A percentile compares a stretch with the other conserved stretches of the same genome.
These are phyloP conservation scores for Orthosia incerta DNA, from an alignment of 2,888 invertebrate genomes.

Conservation along the genomic window DNA sequence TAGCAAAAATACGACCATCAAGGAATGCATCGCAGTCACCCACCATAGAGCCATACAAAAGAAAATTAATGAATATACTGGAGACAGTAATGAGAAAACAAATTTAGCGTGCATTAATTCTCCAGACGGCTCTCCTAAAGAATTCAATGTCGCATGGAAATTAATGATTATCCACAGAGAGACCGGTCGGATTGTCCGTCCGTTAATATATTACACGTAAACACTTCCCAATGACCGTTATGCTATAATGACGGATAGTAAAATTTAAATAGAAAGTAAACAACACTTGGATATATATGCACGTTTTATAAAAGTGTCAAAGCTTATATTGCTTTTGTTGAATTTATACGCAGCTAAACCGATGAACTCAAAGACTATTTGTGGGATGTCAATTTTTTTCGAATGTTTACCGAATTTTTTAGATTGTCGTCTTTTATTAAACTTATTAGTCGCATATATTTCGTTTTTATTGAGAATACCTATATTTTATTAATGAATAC, in stretches of 20 bases:
- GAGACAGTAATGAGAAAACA: constrained; percentile 62
- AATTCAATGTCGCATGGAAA: constrained; percentile 65
- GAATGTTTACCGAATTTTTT: constrained; percentile 50
- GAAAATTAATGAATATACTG: constrained; percentile 59
- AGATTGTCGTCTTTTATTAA: constrained; percentile 22
- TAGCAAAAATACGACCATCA: constrained; percentile 33
- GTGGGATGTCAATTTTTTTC: constrained; percentile 48
- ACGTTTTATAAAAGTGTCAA: constrained; percentile 67
- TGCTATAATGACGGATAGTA: constrained; percentile 65
- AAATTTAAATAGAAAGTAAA: constrained; percentile 71
- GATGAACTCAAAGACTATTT: constrained; percentile 39
- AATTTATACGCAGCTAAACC: constrained; percentile 62
- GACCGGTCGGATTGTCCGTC: constrained; percentile 59
- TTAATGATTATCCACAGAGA: constrained; percentile 66
- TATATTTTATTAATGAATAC: neutral
- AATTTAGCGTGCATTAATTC: constrained; percentile 63
- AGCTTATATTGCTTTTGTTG: constrained; percentile 49
- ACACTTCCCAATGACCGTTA: constrained; percentile 66
- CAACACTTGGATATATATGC: constrained; percentile 63
- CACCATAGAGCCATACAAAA: constrained; percentile 28
- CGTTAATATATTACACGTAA: constrained; percentile 68
- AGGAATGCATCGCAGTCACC: constrained; percentile 20
- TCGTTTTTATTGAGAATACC: constrained; percentile 23
- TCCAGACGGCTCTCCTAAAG: constrained; percentile 61
- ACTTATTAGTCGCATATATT: constrained; percentile 49